A percentile compares a stretch with the other conserved stretches of the same genome.
These are phyloP conservation scores for Panthera tigris DNA, from an alignment of 2,113 vertebrate species.

Conservation along the genomic window DNA sequence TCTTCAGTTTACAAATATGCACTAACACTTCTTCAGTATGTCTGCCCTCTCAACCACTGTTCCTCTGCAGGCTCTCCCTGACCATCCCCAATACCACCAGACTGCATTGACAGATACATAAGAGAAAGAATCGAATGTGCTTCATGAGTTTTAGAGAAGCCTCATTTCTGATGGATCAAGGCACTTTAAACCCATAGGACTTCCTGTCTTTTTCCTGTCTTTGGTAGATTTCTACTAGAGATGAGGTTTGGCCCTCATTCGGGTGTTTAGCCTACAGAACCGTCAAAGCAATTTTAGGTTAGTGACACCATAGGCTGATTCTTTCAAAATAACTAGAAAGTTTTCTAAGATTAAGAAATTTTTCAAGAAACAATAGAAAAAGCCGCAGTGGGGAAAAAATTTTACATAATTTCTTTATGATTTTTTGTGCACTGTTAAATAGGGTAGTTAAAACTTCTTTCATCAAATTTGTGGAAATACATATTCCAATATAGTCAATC, in stretches of 20 bases:
- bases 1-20: neutral
- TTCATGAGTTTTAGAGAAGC: neutral
- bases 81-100: neutral
- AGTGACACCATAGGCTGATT: neutral
- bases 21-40: neutral
- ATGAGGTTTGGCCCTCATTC: neutral
- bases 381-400: no score
- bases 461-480: neutral
- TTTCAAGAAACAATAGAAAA: neutral
- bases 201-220: neutral
- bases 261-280: neutral
- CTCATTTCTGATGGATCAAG: neutral
- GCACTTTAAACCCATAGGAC: neutral
- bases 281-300: neutral
- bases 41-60: neutral
- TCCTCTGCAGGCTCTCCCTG: neutral
- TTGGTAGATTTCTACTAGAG: neutral
- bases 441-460: neutral
- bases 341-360: neutral
- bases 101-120: neutral
- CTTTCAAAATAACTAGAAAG: neutral
- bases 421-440: neutral
- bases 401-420: neutral
- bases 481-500: neutral
- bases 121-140: neutral